Conservation (phyloP, 2,113 vertebrate species). For the Chaetura pelagica region DNA sequence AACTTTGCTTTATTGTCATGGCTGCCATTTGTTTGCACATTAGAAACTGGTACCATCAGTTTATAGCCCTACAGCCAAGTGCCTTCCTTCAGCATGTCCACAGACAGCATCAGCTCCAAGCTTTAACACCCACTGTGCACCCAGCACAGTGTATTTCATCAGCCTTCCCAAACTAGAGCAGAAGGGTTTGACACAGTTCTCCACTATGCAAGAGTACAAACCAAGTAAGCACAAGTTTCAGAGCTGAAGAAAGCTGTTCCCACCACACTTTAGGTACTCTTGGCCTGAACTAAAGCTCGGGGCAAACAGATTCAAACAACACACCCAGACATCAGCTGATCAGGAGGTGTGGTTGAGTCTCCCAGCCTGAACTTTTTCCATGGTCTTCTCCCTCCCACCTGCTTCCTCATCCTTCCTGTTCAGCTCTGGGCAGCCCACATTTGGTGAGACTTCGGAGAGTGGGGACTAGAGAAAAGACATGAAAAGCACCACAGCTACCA, state of each 20-base stretch:
- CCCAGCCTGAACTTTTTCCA: neutral
- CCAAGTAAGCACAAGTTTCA: neutral
- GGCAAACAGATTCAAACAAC: neutral
- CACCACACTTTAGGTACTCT: neutral
- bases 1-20: neutral
- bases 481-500: neutral
- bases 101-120: neutral
- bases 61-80: neutral
- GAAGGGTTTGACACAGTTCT: neutral
- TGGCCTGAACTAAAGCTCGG: neutral
- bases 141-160: fast-evolving
- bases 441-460: too few species aligned
- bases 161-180: neutral
- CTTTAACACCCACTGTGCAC: fast-evolving
- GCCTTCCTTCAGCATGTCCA: neutral
- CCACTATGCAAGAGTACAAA: neutral
- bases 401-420: neutral
- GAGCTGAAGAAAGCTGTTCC: neutral
- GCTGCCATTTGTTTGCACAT: neutral
- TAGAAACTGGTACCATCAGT: too few species aligned
- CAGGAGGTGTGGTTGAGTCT: neutral
- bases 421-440: neutral
- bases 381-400: neutral
- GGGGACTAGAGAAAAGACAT: neutral
- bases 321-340: neutral